Evolutionary conservation across 2,888 invertebrate genomes (phyloP), one percentile per base, ranked within the genome.

Genomic region (Spodoptera exigua): DNA sequence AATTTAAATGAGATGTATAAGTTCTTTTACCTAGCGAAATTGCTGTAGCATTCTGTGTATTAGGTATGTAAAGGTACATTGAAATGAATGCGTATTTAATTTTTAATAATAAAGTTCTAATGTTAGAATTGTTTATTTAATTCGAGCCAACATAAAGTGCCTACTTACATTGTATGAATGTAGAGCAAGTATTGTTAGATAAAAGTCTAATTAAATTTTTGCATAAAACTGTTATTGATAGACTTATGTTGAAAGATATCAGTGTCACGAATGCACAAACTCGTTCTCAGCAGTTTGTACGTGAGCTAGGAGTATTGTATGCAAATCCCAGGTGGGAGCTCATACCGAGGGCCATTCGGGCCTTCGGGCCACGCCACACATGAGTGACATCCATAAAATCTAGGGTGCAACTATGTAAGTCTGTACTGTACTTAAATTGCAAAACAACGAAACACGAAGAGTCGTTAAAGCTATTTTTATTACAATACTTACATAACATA

Each of bases 301-400:
- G 49, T 53, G 68, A 66, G 44, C 53, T 74, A 67, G 46, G 49
- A 62, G 73, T 77, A 84, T 87, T 87, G 86, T 86, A 87, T 86
- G 85, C 74, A 78, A 88, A 86, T 86, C 51, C 49, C 67, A 51
- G 57, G 70, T 78, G 52, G 65, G 74, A 74, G 47, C 67, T 66
- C 46, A 64, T 55, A 64, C 54, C 54, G 51, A 45, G 45, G 58
- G 48, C 37, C 27, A 35, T 12, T 49, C 47, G 45, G 58, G 48
- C 39, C 36, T 32, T 12, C 48, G 35, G 60, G 59, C 55, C 66
- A 46, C 47, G 59, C 39, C 45, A 59, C 56, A 73, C 51, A 69
- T 71, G 67, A 75, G 61, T 76, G 71, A 70, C 69, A 61, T 49
- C 48, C 60, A 75, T 78, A 70, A 59, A 44, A 74, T 71, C 56